phyloP scores from a whole-genome alignment of 1,140 invertebrate genomes.

The Probaryconus sp. region DNA sequence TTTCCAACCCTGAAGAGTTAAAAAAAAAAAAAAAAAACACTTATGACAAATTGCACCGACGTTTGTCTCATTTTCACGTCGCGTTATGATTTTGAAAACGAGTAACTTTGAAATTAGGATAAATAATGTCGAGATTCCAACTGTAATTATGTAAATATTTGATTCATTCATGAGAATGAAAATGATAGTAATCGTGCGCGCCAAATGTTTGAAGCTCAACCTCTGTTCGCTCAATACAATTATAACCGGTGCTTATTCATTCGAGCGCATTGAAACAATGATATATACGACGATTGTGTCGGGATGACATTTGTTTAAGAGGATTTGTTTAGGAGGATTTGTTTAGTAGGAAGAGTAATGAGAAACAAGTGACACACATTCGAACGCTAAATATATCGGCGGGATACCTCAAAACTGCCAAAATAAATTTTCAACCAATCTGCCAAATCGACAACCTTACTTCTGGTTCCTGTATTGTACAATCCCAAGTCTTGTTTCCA shows the following conservation, averaged over 20 bases:
- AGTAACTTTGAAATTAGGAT: no score
- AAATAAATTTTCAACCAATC: constrained; percentile 55
- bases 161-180: constrained; percentile 20
- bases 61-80: no score
- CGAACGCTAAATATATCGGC: constrained; percentile 30
- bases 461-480: constrained; percentile 42
- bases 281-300: neutral
- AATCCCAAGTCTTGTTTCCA: constrained; percentile 43
- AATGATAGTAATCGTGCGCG: constrained; percentile 14
- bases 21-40: no score
- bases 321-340: constrained; percentile 8
- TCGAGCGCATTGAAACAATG: neutral
- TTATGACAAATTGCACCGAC: no score
- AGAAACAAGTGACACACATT: constrained; percentile 33
- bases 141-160: neutral
- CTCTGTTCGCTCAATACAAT: neutral
- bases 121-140: no score
- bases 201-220: neutral
- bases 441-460: constrained; percentile 56
- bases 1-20: no score
- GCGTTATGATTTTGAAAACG: no score
- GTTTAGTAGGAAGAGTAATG: constrained; percentile 3
- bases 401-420: constrained; percentile 54
- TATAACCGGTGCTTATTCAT: constrained; percentile 3
- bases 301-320: no score